Evolutionary conservation across 1,140 invertebrate genomes (phyloP).

Genomic region (Euura lappo): DNA sequence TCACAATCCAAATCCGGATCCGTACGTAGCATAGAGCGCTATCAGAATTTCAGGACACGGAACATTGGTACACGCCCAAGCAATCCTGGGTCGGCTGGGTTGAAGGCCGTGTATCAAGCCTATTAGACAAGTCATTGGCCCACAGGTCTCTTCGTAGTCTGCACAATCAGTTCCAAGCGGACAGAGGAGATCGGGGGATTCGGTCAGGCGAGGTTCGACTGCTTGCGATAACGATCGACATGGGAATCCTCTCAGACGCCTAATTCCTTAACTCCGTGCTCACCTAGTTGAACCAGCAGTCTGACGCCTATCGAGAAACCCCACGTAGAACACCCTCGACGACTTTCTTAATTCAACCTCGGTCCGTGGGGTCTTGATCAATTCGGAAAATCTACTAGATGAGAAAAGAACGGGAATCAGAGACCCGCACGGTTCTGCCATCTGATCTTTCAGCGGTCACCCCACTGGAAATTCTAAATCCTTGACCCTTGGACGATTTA

Average conservation of each 20-base stretch:
- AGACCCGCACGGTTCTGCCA: too few species aligned
- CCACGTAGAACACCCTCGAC: neutral
- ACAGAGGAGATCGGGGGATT: neutral
- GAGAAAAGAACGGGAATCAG: too few species aligned
- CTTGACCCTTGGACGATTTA: too few species aligned
- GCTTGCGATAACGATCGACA: conserved; percentile 13
- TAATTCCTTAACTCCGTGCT: neutral
- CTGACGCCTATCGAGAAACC: neutral
- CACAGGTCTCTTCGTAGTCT: neutral
- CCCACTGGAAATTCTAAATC: too few species aligned
- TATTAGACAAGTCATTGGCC: neutral
- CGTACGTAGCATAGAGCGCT: too few species aligned
- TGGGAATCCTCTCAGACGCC: conserved; percentile 11
- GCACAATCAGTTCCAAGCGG: neutral
- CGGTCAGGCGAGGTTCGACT: neutral
- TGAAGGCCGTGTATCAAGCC: neutral
- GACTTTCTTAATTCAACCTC: conserved; percentile 2
- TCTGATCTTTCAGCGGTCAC: too few species aligned
- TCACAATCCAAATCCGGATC: neutral
- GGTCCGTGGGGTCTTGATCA: neutral
- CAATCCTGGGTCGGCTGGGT: neutral
- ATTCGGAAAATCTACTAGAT: too few species aligned
- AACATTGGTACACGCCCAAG: neutral
- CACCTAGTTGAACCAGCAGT: neutral
- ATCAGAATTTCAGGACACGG: neutral